Evolutionary conservation across 1,140 invertebrate genomes (phyloP).

Genomic region (Rhagoletis zephyria): DNA sequence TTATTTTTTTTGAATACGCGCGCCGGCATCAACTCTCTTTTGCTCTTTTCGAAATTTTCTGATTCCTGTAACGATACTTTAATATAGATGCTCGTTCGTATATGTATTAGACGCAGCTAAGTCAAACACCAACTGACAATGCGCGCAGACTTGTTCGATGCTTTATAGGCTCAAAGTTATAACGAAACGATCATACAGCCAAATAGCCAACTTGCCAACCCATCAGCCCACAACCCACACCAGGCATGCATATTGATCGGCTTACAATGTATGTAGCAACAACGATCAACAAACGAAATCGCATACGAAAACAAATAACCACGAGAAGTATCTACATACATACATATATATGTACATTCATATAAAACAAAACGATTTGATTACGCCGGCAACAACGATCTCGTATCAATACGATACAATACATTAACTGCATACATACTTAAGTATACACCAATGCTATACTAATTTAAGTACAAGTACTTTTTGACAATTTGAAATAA

Average conservation of each 20-base stretch:
- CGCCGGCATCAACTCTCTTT: neutral
- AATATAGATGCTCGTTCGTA: too few species aligned
- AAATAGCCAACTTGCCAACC: neutral
- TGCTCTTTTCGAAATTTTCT: neutral
- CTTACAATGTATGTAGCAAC: neutral
- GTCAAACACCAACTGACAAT: constrained; percentile 26
- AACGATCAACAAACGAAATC: constrained; percentile 11
- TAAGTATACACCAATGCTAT: neutral
- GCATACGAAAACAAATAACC: constrained; percentile 18
- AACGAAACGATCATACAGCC: neutral
- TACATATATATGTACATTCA: neutral
- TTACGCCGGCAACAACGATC: constrained; percentile 5
- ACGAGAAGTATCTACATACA: neutral
- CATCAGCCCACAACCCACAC: neutral
- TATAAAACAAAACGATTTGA: constrained; percentile 35
- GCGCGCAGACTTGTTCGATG: constrained; percentile 1
- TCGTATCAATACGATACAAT: constrained; percentile 11
- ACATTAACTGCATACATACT: neutral
- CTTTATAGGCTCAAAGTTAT: constrained; percentile 25
- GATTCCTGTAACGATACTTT: neutral
- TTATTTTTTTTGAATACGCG: too few species aligned
- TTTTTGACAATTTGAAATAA: too few species aligned
- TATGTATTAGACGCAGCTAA: neutral
- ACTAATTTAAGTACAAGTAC: too few species aligned
- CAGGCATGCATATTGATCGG: constrained; percentile 1